Evolutionary conservation across 2,113 vertebrate genomes (phyloP).

Genomic region (Stegostoma tigrinum): DNA sequence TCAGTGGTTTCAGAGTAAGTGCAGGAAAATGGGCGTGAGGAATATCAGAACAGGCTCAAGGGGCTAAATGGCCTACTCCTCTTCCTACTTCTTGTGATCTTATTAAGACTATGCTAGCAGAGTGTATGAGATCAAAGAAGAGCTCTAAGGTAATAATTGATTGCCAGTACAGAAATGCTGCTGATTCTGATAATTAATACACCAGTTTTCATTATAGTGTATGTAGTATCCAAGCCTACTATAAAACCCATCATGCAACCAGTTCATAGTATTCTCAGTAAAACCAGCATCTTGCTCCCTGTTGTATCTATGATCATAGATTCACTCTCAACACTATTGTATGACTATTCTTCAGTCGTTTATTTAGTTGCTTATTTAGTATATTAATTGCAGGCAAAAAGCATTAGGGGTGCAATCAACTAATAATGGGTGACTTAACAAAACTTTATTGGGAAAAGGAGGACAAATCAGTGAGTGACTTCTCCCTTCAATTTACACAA

Average conservation of each 20-base stretch:
- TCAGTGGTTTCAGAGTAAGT: no score
- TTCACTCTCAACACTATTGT: neutral
- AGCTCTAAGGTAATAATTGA: neutral
- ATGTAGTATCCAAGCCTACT: neutral
- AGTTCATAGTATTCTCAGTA: neutral
- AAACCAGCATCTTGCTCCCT: neutral
- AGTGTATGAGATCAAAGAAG: neutral
- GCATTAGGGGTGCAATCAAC: neutral
- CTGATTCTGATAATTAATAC: neutral
- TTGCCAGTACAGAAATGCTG: neutral
- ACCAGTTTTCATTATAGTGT: neutral
- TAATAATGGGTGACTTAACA: neutral
- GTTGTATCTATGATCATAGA: neutral
- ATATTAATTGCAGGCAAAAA: neutral
- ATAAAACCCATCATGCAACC: neutral
- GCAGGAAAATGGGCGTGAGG: no score
- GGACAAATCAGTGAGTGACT: neutral
- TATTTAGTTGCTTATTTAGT: neutral
- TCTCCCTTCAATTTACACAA: neutral
- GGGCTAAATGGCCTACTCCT: no score
- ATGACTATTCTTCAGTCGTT: neutral
- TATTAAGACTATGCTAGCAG: no score
- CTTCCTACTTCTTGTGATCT: no score
- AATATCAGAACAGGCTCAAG: no score
- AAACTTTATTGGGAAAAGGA: neutral